Conservation (phyloP, 92 coral and sea anemone species). For the Epizoanthus scotinus region DNA sequence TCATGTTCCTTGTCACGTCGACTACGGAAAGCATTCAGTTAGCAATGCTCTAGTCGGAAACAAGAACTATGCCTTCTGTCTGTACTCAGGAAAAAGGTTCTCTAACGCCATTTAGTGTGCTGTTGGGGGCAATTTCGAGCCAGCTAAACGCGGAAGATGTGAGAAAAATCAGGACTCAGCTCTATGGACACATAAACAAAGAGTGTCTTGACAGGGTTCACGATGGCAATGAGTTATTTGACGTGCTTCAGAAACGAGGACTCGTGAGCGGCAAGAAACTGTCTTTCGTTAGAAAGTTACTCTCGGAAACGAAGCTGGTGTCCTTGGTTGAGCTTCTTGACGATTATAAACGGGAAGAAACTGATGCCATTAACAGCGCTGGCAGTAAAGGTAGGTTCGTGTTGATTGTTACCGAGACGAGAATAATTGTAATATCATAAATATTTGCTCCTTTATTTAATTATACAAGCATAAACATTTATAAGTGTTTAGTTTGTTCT, state of each 20-base stretch:
- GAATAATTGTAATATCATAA: not conserved
- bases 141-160: slow-evolving; percentile 64
- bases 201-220: slow-evolving; percentile 66
- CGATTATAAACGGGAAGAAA: slow-evolving; percentile 57
- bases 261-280: slow-evolving; percentile 74
- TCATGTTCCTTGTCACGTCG: not conserved
- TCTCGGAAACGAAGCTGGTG: slow-evolving; percentile 61
- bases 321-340: slow-evolving; percentile 70
- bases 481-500: slow-evolving; percentile 10
- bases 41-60: not conserved
- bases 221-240: slow-evolving; percentile 67
- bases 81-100: not conserved
- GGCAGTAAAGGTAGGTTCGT: slow-evolving; percentile 3
- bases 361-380: not conserved
- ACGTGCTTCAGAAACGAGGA: slow-evolving; percentile 75
- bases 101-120: slow-evolving; percentile 65
- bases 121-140: slow-evolving; percentile 76
- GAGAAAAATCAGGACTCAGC: slow-evolving; percentile 67
- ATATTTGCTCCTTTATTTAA: not conserved
- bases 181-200: slow-evolving; percentile 88
- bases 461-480: not conserved
- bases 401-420: not conserved
- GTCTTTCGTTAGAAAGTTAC: slow-evolving; percentile 76
- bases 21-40: not conserved
- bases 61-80: slow-evolving; percentile 38